Evolutionary conservation across 1,140 invertebrate species (phyloP).

Genomic region (Drosophila mojavensis): DNA sequence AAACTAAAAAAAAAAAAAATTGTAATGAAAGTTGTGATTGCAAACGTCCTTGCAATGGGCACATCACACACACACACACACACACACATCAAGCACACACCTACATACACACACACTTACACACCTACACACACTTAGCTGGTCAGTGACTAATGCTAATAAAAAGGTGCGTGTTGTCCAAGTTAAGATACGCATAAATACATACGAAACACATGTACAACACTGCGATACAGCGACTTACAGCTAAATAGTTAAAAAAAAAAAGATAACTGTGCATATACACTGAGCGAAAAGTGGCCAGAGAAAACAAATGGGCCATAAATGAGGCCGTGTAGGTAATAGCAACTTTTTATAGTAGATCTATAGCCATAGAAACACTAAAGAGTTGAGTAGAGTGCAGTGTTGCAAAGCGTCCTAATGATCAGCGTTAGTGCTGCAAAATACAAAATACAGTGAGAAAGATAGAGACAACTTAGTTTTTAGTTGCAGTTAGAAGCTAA

Average conservation of each 20-base stretch:
- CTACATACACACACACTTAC: constrained; percentile 1
- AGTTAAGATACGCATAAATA: constrained; percentile 33
- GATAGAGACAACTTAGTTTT: no score
- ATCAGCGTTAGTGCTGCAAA: no score
- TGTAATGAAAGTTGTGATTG: constrained; percentile 69
- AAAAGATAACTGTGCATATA: constrained; percentile 21
- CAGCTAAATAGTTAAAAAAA: constrained; percentile 9
- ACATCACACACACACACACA: constrained; percentile 7
- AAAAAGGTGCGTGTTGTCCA: constrained; percentile 12
- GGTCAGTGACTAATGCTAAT: constrained; percentile 32
- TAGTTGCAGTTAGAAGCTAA: no score
- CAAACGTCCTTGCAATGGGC: constrained; percentile 66
- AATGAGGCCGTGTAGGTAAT: no score
- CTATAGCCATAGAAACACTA: no score
- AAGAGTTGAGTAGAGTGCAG: no score
- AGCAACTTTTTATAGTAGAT: no score
- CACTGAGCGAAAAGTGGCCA: constrained; percentile 30
- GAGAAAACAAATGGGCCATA: not conserved
- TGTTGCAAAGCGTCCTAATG: no score
- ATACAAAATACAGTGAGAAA: no score
- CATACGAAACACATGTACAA: constrained; percentile 17
- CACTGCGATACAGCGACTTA: constrained; percentile 13
- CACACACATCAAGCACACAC: not conserved
- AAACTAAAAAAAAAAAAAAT: constrained; percentile 22
- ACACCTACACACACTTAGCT: constrained; percentile 30